Evolutionary conservation across 2,888 invertebrate genomes (phyloP).

Genomic region (Leucophora obtusa): DNA sequence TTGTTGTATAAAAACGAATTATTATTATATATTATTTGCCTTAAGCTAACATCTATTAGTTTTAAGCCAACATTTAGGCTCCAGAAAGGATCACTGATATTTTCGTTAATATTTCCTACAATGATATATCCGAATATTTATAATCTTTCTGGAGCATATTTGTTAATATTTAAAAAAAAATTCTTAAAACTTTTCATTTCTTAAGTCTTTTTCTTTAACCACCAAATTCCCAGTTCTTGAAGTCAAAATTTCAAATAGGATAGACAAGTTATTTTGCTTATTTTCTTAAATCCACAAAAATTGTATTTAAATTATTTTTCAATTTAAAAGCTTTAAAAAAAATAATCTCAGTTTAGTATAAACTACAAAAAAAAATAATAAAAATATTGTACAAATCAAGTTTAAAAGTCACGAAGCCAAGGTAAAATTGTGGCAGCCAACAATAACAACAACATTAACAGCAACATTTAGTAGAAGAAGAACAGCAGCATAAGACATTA

Average conservation of each 20-base stretch:
- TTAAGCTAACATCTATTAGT: no score
- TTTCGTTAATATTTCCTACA: no score
- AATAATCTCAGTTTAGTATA: conserved; percentile 15
- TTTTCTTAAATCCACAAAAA: not conserved
- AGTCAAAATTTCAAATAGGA: not conserved
- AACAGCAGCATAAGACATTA: conserved; percentile 37
- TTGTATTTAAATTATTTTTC: conserved; percentile 37
- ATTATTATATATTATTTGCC: no score
- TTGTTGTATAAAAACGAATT: no score
- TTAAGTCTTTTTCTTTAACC: conserved; percentile 33
- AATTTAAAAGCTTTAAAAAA: conserved; percentile 1
- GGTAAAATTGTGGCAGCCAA: conserved; percentile 66
- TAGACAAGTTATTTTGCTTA: not conserved
- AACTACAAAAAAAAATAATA: conserved; percentile 28
- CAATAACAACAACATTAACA: conserved; percentile 45
- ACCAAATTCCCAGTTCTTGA: not conserved
- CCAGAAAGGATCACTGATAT: no score
- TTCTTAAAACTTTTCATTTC: no score
- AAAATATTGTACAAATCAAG: conserved; percentile 63
- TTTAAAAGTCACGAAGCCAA: conserved; percentile 70
- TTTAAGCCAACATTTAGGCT: no score
- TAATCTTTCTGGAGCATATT: no score
- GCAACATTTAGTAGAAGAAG: conserved; percentile 50
- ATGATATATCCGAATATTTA: no score
- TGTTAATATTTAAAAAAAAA: no score